Base-by-base conservation (phyloP, 2,113 vertebrate species). In the Corapipo altera region DNA sequence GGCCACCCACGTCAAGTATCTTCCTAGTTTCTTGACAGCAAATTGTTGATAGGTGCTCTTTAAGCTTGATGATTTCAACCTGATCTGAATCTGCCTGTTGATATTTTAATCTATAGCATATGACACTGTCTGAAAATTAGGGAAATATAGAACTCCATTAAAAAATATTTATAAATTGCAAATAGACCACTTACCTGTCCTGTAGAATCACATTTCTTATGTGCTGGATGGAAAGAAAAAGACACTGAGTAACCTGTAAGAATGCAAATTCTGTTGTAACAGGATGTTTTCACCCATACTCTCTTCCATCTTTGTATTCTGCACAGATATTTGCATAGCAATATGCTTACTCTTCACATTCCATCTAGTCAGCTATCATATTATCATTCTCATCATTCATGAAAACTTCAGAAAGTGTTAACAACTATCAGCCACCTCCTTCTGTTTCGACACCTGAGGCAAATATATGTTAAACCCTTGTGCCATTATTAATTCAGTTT, bases 41-140 rank as follows among this genome's bases (percentile, higher is more conserved):
- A 70, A 79, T 35, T 83, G 78, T 94, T 94, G 85, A 83, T 76
- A 73, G 83, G 49, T 79, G 23, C 51, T 89, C 26, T 88, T 95
- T 91, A 82, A 88, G 24, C 30, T 88, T 89, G 43, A 76, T 93
- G 33, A 90, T 93, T 91, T 94, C 90, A 94, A 85, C 62, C 67
- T 96, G 54, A 96, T 83, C 57, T 61, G 82, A 90, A 88, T 91
- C 85, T 95, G 35, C 24, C 39, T 82, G 24, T 52, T 94, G 32
- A 26, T 82, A 61, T 78, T 85, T 95, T 87, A 85, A 89, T 88
- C 54, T 15, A 23, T 52, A 54, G 23, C 81, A 78, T 82, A 72
- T 48, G 73, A 85, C 32, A 39, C 65, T 61, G 24, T 37, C 58
- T 59, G 64, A 76, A 93, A 91, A 61, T 14, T 19, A 44, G 12